These are phyloP conservation scores for Galagoides demidoff DNA, from an alignment of 2,797 vertebrate species.

Conservation along the genomic window DNA sequence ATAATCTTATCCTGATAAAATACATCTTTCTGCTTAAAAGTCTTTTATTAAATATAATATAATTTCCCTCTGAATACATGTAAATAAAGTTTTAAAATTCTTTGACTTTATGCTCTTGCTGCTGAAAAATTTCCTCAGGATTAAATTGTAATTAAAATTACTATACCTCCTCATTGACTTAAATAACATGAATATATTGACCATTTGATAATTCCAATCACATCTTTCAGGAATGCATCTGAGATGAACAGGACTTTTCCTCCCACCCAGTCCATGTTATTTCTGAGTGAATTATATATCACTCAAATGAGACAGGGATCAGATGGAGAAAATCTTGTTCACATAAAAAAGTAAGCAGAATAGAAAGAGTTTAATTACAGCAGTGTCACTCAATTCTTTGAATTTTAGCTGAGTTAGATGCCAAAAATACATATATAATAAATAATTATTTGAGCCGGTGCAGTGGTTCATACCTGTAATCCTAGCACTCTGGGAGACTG, in stretches of 20 bases:
- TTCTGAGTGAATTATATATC: slow-evolving; percentile 16
- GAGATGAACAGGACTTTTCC: neutral
- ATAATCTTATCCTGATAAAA: neutral
- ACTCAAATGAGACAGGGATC: neutral
- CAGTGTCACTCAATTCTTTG: neutral
- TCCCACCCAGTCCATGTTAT: neutral
- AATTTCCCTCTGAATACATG: neutral
- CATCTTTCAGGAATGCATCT: neutral
- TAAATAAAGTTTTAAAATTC: slow-evolving; percentile 3
- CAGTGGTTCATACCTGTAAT: too few species aligned
- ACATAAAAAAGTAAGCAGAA: neutral
- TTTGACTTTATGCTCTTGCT: neutral
- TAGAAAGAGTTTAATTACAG: slow-evolving; percentile 1
- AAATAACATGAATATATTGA: neutral
- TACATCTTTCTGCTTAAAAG: neutral
- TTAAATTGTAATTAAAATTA: neutral
- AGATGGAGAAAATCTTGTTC: neutral
- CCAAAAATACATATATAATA: neutral
- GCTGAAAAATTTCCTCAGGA: neutral
- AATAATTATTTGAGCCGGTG: neutral
- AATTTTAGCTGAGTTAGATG: neutral
- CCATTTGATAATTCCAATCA: neutral
- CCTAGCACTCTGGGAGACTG: too few species aligned
- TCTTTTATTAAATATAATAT: neutral
- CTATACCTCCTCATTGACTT: neutral